Base-by-base conservation (phyloP, 2,797 vertebrate species). In the Xenentodon cancila region DNA sequence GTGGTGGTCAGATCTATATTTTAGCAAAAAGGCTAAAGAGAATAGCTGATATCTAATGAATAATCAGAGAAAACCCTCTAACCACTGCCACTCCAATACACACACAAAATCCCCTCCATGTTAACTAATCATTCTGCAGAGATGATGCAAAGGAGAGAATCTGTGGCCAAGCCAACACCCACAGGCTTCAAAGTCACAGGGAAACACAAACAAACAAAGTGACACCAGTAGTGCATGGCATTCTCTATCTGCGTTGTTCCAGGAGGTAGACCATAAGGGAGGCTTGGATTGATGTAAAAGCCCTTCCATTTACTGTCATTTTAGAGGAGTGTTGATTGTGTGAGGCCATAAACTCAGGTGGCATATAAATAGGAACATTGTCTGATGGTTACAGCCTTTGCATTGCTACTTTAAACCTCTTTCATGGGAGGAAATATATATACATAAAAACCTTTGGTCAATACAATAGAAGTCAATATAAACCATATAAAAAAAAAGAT, bases 111-210 rank as follows among this genome's bases (percentile, higher is more conserved):
- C 11, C 34, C 9, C 34, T 37, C 3, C 34, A 13, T 37, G 53
- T 72, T 67, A 78, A 77, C 53, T 67, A 61, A 66, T 73, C 64
- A 59, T 66, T 86, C 78, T 64, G 83, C 66, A 20, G 82, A 61
- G 73, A 82, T 73, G 66, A 80, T 73, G 46, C 7, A 43, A 55
- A 63, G 61, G 44, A 80, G 73, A 6, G 48, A 66, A 77, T 82
- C 48, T 81, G 82, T 68, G 68, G 64, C 44, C 64, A 64, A 54
- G 78, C 83, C 79, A 85, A 75, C 21, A 32, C 79, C 77, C 76
- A 70, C 71, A 66, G 69, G 66, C 81, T 71, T 60, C 60, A 59
- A 49, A 75, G 85, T 80, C 78, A 74, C 75, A 75, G 76, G 1
- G 20, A 59, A 80, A 73, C 72, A 59, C 49, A 76, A 72, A 43